phyloP scores from a whole-genome alignment of 2,797 vertebrate genomes.

The Oryzias dopingdopingensis region DNA sequence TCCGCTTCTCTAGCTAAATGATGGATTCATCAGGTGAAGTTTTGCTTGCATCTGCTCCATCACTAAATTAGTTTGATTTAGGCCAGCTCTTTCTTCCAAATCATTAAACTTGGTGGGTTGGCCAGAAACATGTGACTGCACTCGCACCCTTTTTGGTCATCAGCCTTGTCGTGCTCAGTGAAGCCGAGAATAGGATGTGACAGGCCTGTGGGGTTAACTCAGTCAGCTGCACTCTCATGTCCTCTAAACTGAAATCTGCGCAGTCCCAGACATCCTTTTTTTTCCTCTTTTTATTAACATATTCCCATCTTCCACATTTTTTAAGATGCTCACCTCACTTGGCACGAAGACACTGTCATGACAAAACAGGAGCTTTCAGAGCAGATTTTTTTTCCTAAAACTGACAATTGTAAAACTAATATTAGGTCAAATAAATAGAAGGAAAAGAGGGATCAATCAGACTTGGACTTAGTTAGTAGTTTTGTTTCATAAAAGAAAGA shows the following conservation, averaged over 20 bases:
- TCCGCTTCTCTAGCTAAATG: conserved; percentile 41
- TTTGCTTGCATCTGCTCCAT: conserved; percentile 55
- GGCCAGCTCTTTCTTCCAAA: conserved; percentile 52
- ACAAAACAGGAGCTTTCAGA: conserved; percentile 21
- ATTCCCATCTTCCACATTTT: conserved; percentile 21
- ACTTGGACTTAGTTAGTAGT: background rate
- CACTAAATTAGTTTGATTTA: conserved; percentile 61
- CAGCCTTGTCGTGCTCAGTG: conserved; percentile 68
- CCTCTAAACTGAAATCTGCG: conserved; percentile 55
- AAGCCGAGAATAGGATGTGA: conserved; percentile 77
- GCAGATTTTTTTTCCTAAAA: conserved; percentile 22
- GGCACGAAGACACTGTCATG: conserved; percentile 27
- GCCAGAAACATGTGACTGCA: conserved; percentile 69
- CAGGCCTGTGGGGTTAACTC: conserved; percentile 74
- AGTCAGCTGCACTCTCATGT: conserved; percentile 63
- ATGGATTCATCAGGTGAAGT: conserved; percentile 64
- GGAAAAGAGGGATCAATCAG: conserved; percentile 24
- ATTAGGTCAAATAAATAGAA: conserved; percentile 18
- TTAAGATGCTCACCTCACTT: conserved; percentile 42
- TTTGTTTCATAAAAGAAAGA: too few species aligned
- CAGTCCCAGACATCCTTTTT: conserved; percentile 28
- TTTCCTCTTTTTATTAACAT: conserved; percentile 25
- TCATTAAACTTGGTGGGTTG: conserved; percentile 58
- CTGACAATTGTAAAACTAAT: conserved; percentile 35
- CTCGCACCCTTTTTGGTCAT: conserved; percentile 68